Conservation (phyloP, 35 echinoderm and acorn worm genomes). For the Ophioderma brevispina region DNA sequence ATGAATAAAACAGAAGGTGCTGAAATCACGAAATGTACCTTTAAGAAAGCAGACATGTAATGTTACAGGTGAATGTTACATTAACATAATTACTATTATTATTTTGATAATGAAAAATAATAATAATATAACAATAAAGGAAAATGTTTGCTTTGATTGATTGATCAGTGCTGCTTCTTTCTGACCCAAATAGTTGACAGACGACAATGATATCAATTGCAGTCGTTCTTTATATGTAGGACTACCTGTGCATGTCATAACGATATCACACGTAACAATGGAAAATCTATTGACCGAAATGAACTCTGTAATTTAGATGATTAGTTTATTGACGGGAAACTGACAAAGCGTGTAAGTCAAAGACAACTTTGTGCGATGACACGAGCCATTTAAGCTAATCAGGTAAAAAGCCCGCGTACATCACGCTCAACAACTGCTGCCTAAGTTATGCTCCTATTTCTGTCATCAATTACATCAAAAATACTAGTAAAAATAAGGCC, state of each 20-base stretch:
- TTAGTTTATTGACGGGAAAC: background rate
- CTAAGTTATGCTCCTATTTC: background rate
- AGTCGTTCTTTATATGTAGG: too few relatives aligned
- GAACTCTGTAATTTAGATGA: conserved; percentile 13
- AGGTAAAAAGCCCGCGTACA: background rate
- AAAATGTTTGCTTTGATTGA: too few relatives aligned
- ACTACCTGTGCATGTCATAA: background rate
- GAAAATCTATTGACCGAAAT: background rate
- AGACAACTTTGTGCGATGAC: background rate
- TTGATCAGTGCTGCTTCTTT: too few relatives aligned
- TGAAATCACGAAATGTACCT: too few relatives aligned
- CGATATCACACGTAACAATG: background rate
- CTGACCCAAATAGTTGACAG: too few relatives aligned
- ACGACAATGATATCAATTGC: too few relatives aligned
- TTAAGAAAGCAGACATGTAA: too few relatives aligned
- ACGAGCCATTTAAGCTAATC: background rate
- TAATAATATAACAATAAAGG: too few relatives aligned
- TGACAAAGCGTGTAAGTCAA: background rate
- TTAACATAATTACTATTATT: too few relatives aligned
- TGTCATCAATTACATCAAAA: background rate
- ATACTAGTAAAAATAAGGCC: background rate
- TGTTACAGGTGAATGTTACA: too few relatives aligned
- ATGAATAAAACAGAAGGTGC: too few relatives aligned
- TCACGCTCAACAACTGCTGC: background rate
- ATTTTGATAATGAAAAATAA: too few relatives aligned